These are phyloP conservation scores for Sciurus niger DNA, from an alignment of 2,113 vertebrate genomes.

Conservation along the genomic window DNA sequence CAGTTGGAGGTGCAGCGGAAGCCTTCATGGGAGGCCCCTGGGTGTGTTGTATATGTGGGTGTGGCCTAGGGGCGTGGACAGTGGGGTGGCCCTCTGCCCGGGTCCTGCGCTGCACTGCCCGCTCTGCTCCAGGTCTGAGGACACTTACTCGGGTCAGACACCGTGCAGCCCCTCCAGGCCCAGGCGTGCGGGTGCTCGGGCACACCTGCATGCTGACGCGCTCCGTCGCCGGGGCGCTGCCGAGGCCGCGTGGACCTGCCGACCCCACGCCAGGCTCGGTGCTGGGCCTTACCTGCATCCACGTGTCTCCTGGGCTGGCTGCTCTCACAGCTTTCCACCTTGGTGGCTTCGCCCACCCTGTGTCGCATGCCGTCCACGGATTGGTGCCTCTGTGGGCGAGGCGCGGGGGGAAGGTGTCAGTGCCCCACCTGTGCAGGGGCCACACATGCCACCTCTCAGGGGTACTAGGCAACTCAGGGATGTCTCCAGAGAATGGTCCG, in stretches of 20 bases:
- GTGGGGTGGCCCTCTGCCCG: not conserved
- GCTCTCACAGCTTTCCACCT: not conserved
- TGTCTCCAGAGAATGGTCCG: not conserved
- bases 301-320: not conserved
- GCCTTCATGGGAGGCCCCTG: no score
- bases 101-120: fast-evolving
- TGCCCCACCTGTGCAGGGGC: not conserved
- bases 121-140: not conserved
- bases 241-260: not conserved
- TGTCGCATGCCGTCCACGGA: no score
- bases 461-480: not conserved
- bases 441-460: no score
- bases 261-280: not conserved
- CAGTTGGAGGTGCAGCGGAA: no score
- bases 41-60: no score
- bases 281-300: not conserved
- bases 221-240: not conserved
- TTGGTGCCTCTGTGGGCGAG: not conserved
- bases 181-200: not conserved
- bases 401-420: not conserved
- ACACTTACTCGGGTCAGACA: not conserved
- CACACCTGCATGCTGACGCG: not conserved
- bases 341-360: no score
- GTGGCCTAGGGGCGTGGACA: no score
- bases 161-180: not conserved